Conservation (phyloP, 2,797 vertebrate genomes). For the Aplochiton taeniatus region DNA sequence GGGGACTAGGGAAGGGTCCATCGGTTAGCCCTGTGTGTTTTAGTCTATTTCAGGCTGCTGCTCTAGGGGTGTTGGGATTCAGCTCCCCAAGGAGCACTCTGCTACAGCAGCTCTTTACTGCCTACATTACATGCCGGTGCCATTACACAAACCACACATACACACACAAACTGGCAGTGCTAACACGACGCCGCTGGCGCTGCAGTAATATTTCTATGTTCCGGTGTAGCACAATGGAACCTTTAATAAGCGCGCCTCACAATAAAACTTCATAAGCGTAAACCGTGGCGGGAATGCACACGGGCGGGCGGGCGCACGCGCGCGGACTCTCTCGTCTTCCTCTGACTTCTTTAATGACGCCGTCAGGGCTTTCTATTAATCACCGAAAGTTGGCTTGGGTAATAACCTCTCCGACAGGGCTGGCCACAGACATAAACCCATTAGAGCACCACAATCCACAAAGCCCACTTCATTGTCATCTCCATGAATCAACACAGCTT, state of each 20-base stretch:
- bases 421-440: slow-evolving; percentile 37
- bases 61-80: slow-evolving; percentile 43
- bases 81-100: slow-evolving; percentile 62
- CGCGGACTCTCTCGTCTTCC: slow-evolving; percentile 6
- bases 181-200: slow-evolving; percentile 8
- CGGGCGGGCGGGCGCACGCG: neutral
- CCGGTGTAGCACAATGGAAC: slow-evolving; percentile 14
- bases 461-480: slow-evolving; percentile 46
- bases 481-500: slow-evolving; percentile 41
- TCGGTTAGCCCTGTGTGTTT: slow-evolving; percentile 51
- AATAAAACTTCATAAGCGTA: slow-evolving; percentile 20
- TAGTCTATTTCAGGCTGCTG: slow-evolving; percentile 45
- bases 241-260: slow-evolving; percentile 26
- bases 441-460: slow-evolving; percentile 37
- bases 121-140: slow-evolving; percentile 57
- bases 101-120: slow-evolving; percentile 58
- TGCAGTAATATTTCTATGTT: slow-evolving; percentile 30
- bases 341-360: slow-evolving; percentile 42
- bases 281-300: slow-evolving; percentile 2
- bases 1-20: slow-evolving; percentile 38
- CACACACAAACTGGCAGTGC: slow-evolving; percentile 3
- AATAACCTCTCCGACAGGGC: slow-evolving; percentile 40
- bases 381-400: slow-evolving; percentile 31
- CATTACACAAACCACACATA: slow-evolving; percentile 32
- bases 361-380: slow-evolving; percentile 45